Evolutionary conservation across 2,113 vertebrate species (phyloP), one percentile per base, ranked within the genome.

Genomic region (Thermophis baileyi): DNA sequence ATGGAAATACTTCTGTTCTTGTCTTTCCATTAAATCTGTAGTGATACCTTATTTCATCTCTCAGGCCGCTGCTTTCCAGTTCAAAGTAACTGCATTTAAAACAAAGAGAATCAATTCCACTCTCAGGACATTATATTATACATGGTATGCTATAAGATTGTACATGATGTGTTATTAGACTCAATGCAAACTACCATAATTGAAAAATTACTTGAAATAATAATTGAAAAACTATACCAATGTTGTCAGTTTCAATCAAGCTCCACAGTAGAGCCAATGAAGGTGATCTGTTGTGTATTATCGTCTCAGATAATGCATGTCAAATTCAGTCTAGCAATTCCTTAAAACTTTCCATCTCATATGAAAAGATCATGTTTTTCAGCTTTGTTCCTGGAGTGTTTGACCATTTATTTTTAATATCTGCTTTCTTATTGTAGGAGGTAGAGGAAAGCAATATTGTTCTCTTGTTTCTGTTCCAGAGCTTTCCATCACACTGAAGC

Each of bases 11-110:
- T 95, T 99, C 98, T 0, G 98, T 98, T 69, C 98, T 98, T 0
- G 98, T 97, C 96, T 98, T 99, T 91, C 99, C 99, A 0, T 97
- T 96, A 93, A 97, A 98, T 88, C 98, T 98, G 95, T 99, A 99
- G 96, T 98, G 99, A 89, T 98, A 99, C 69, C 99, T 98, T 88
- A 99, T 98, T 97, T 99, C 99, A 94, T 99, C 99, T 91, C 98
- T 97, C 93, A 99, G 97, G 11, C 99, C 99, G 0, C 98, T 99
- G 98, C 99, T 99, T 97, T 99, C 99, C 98, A 99, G 96, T 96
- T 99, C 99, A 96, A 99, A 99, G 96, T 99, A 99, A 96, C 99
- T 99, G 97, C 27, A 90, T 8, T 16, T 4, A 93, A 97, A 97
- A 95, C 9, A 94, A 91, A 11, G 93, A 92, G 25, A 93, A 90